phyloP scores from a whole-genome alignment of 2,888 invertebrate species.

The Mimas tiliae region DNA sequence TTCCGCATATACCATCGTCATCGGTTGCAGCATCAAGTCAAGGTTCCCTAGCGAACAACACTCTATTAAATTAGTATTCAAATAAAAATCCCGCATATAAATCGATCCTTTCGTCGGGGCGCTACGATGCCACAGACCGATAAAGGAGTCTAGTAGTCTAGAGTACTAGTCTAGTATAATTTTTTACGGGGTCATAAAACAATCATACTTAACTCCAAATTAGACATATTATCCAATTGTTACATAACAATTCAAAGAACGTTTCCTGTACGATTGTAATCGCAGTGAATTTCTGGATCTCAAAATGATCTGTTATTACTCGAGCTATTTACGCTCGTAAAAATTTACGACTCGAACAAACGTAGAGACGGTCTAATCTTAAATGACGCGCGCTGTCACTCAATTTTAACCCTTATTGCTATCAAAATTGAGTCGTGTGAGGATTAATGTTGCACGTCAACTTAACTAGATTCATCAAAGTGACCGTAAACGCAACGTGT shows the following conservation, averaged over 20 bases:
- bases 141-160: too few species aligned
- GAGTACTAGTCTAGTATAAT: too few species aligned
- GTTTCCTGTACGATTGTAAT: slow-evolving; percentile 36
- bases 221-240: background rate
- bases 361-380: background rate
- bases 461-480: background rate
- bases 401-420: background rate
- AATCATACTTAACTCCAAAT: background rate
- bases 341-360: slow-evolving; percentile 49
- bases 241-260: background rate
- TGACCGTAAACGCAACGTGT: background rate
- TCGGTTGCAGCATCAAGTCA: too few species aligned
- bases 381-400: background rate
- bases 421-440: background rate
- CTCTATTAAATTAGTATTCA: too few species aligned
- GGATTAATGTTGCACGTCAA: background rate
- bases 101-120: too few species aligned
- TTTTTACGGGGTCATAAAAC: background rate
- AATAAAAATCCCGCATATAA: too few species aligned
- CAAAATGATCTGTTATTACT: slow-evolving; percentile 48
- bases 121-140: too few species aligned
- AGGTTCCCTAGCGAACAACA: too few species aligned
- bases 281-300: slow-evolving; percentile 26
- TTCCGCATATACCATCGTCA: too few species aligned
- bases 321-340: slow-evolving; percentile 52